Evolutionary conservation across 1,140 invertebrate genomes (phyloP).

Genomic region (Phymorhynchus buccinoides): DNA sequence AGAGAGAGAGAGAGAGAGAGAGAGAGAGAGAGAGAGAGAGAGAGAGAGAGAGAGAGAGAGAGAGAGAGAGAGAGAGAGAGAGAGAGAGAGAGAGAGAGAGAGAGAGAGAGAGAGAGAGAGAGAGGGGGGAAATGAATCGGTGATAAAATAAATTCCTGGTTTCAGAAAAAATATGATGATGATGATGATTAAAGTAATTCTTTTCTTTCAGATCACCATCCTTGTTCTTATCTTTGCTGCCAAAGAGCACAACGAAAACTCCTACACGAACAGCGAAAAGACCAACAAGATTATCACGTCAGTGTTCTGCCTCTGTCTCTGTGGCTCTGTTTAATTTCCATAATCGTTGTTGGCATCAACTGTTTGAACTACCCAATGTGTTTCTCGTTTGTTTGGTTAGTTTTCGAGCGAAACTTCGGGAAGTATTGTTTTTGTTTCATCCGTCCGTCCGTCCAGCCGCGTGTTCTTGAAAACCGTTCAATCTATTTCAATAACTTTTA

Average conservation of each 20-base stretch:
- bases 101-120: background rate
- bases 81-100: conserved; percentile 2
- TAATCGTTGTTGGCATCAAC: no score
- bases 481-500: no score
- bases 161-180: background rate
- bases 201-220: conserved; percentile 69
- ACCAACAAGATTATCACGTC: conserved; percentile 73
- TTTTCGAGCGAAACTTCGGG: no score
- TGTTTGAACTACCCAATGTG: no score
- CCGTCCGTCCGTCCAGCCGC: no score
- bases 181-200: background rate
- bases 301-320: conserved; percentile 53
- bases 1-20: no score
- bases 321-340: no score
- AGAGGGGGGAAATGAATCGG: background rate
- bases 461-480: no score
- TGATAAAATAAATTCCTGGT: background rate
- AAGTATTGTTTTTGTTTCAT: no score
- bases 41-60: background rate
- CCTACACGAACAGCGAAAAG: conserved; percentile 74
- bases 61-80: background rate
- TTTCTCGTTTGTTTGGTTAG: no score
- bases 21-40: no score
- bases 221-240: conserved; percentile 74
- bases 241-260: conserved; percentile 75